Percentiles rank a stretch among this genome's conserved stretches.
phyloP scores from a whole-genome alignment of 2,888 invertebrate species.

The Hipparchia sbordonii region DNA sequence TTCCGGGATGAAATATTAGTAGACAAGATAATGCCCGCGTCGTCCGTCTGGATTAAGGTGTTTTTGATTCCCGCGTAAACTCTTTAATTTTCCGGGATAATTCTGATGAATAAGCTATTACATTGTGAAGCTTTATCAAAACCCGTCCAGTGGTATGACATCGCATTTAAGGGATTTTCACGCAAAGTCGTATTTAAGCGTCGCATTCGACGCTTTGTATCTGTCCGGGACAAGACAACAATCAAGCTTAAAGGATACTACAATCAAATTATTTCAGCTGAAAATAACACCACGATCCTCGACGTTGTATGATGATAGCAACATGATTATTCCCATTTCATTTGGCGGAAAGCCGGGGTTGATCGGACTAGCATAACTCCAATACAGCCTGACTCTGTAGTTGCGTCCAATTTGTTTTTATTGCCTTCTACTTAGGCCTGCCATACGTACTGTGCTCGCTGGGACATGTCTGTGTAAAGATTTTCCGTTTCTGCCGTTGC shows the following conservation, averaged over 20 bases:
- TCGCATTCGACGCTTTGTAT: no score
- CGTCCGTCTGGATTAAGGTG: no score
- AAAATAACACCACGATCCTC: constrained; percentile 14
- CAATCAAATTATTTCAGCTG: not conserved
- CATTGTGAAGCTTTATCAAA: no score
- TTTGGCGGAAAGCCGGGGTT: constrained; percentile 28
- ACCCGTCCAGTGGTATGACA: no score
- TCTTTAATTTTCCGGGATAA: no score
- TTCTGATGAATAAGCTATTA: no score
- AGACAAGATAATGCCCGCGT: no score
- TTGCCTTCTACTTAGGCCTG: constrained; percentile 46
- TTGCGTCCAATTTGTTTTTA: constrained; percentile 53
- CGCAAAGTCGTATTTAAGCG: no score
- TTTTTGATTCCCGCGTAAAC: no score
- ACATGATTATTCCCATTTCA: constrained; percentile 27
- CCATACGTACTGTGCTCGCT: not conserved
- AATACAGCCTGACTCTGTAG: constrained; percentile 37
- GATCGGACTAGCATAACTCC: constrained; percentile 44
- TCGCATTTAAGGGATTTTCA: no score
- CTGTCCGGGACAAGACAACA: no score
- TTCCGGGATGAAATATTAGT: no score
- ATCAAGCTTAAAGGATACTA: not conserved
- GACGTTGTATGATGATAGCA: not conserved
- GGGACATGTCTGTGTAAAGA: constrained; percentile 13
- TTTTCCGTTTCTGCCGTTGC: not conserved